A percentile compares a stretch with the other conserved stretches of the same genome.
Evolutionary conservation across 2,113 vertebrate genomes (phyloP).

Genomic region (Phyllostomus hastatus): DNA sequence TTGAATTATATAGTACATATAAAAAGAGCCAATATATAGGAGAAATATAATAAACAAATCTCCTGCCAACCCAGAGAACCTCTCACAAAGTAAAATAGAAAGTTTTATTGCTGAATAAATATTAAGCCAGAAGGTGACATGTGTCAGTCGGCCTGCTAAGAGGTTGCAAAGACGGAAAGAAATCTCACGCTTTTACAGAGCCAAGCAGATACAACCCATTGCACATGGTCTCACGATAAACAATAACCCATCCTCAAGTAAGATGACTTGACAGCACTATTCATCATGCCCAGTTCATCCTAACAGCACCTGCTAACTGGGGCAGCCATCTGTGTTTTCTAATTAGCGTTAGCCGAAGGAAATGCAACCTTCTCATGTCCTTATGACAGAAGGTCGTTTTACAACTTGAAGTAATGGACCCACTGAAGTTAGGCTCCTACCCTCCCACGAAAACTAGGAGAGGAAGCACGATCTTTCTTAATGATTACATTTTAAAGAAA

Average conservation of each 20-base stretch:
- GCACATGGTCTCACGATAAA: background rate
- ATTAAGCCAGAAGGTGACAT: background rate
- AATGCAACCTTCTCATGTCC: background rate
- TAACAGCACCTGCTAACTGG: background rate
- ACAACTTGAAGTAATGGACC: background rate
- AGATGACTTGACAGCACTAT: background rate
- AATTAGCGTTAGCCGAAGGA: background rate
- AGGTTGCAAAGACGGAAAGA: background rate
- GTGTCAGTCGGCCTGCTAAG: background rate
- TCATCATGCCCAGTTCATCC: background rate
- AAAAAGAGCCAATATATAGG: background rate
- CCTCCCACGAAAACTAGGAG: background rate
- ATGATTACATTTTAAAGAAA: background rate
- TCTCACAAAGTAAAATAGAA: background rate
- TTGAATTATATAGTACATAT: background rate
- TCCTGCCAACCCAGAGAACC: background rate
- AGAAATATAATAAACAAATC: background rate
- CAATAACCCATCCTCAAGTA: background rate
- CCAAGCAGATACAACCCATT: background rate
- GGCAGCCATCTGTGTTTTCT: background rate
- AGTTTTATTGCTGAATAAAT: background rate
- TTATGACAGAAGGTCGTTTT: background rate
- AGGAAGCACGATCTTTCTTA: background rate
- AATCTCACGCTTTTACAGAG: background rate
- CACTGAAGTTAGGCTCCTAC: background rate